phyloP scores from a whole-genome alignment of 2,888 invertebrate genomes.

The Tribolium freemani region DNA sequence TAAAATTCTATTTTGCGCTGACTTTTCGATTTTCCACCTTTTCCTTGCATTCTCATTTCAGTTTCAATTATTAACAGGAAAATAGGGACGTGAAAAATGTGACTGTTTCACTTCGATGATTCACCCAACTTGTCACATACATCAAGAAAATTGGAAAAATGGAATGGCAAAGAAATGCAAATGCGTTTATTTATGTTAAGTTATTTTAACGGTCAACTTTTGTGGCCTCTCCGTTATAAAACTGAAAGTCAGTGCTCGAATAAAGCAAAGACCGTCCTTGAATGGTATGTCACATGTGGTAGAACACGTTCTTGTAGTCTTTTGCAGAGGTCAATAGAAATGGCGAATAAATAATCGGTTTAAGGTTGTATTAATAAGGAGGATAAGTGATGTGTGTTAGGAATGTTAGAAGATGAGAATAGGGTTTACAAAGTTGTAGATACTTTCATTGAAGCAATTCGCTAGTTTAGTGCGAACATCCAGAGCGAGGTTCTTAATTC shows the following conservation, averaged over 20 bases:
- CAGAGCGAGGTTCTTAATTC: conserved; percentile 27
- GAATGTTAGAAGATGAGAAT: not conserved
- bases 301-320: conserved; percentile 31
- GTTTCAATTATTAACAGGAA: not conserved
- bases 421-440: conserved; percentile 24
- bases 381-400: too few species aligned
- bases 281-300: conserved; percentile 42
- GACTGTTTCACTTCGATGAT: not conserved
- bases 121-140: too few species aligned
- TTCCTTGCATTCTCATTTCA: not conserved
- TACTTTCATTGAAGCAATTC: conserved; percentile 22
- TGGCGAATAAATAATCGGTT: not conserved
- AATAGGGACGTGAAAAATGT: not conserved
- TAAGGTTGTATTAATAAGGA: too few species aligned
- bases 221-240: conserved; percentile 32
- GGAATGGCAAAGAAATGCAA: not conserved
- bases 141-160: not conserved
- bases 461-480: conserved; percentile 25
- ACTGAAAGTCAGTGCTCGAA: conserved; percentile 33
- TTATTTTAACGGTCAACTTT: conserved; percentile 26
- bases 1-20: conserved; percentile 3
- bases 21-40: not conserved
- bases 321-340: conserved; percentile 18
- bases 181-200: conserved; percentile 17
- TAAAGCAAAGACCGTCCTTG: conserved; percentile 42